Percentiles rank a stretch among this genome's conserved stretches.
Conservation (phyloP, 2,797 vertebrate species). For the Coregonus suidteri region DNA sequence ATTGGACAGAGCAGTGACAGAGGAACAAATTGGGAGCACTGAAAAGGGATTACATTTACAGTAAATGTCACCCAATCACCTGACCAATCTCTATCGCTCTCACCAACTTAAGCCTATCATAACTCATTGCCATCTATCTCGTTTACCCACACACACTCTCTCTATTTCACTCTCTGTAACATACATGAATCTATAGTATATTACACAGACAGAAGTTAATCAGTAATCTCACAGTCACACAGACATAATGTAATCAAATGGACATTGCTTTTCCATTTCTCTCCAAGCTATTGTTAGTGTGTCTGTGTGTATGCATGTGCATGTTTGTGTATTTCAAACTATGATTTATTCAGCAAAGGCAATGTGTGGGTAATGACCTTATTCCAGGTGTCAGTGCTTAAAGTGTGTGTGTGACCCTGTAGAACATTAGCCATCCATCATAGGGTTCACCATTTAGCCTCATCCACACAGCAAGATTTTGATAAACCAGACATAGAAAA, state of each 20-base stretch:
- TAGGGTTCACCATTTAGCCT: background rate
- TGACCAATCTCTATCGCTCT: constrained; percentile 5
- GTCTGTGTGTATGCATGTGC: background rate
- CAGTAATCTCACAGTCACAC: background rate
- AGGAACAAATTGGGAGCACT: background rate
- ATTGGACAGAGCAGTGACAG: too few species aligned
- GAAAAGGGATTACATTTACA: constrained; percentile 36
- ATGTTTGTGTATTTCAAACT: constrained; percentile 15
- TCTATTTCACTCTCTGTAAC: too few species aligned
- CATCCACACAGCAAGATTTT: background rate
- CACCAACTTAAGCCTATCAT: background rate
- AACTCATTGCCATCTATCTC: background rate
- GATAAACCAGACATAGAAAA: background rate
- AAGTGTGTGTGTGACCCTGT: constrained; percentile 7
- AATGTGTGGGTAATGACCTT: constrained; percentile 13
- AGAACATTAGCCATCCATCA: background rate
- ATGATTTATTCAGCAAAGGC: constrained; percentile 5
- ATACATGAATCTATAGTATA: too few species aligned
- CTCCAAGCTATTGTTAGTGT: background rate
- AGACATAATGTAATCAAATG: background rate
- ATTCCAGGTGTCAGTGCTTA: constrained; percentile 13
- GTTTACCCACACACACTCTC: background rate
- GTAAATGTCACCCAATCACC: constrained; percentile 26
- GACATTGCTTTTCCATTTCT: background rate
- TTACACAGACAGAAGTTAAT: background rate